phyloP scores from a whole-genome alignment of 35 echinoderm and acorn worm species.

The Apostichopus californicus region DNA sequence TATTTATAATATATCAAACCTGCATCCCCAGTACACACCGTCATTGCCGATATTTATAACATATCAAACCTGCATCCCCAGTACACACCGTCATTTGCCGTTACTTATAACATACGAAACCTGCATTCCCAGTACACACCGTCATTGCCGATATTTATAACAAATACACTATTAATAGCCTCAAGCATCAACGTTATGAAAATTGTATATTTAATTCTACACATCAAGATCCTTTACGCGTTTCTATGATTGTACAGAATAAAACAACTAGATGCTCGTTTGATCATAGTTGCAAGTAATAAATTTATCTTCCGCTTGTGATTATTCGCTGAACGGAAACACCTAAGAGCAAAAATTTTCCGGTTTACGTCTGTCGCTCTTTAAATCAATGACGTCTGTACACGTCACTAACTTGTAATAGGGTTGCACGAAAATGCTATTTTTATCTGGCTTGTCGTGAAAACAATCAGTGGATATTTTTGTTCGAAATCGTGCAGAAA shows the following conservation, averaged over 20 bases:
- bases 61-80: too few relatives aligned
- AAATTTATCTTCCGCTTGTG: background rate
- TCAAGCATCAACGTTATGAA: background rate
- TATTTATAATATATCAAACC: too few relatives aligned
- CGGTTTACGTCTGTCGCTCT: constrained; percentile 18
- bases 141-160: too few relatives aligned
- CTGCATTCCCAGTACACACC: too few relatives aligned
- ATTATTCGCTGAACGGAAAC: background rate
- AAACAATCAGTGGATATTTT: constrained; percentile 40
- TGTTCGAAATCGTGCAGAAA: constrained; percentile 23
- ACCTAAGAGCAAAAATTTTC: background rate
- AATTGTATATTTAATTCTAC: background rate
- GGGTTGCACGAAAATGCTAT: constrained; percentile 3
- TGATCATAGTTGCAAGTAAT: background rate
- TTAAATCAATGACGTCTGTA: constrained; percentile 45
- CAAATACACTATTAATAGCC: too few relatives aligned
- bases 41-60: too few relatives aligned
- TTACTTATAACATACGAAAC: too few relatives aligned
- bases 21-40: too few relatives aligned
- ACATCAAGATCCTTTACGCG: background rate
- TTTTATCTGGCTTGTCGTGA: constrained; percentile 25
- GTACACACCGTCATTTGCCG: too few relatives aligned
- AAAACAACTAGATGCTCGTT: background rate
- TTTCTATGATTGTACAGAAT: background rate
- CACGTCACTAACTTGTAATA: constrained; percentile 13